A percentile compares a stretch with the other conserved stretches of the same genome.
phyloP scores from a whole-genome alignment of 1,140 invertebrate species.

The Mya arenaria region DNA sequence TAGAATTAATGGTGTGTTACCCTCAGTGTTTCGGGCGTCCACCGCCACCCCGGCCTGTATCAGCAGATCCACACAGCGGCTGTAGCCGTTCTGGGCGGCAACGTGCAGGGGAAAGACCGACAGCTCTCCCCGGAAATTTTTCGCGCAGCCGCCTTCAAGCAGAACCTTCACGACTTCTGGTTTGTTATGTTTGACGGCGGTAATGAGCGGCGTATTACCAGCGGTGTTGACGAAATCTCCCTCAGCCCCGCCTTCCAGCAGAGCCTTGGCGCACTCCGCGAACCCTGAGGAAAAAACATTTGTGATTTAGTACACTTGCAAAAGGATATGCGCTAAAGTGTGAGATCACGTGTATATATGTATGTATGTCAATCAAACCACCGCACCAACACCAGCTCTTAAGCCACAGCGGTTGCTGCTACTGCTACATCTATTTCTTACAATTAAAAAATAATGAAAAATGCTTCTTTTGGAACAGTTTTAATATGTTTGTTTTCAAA shows the following conservation, averaged over 20 bases:
- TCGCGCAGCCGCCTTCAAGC: not conserved
- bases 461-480: not conserved
- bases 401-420: not conserved
- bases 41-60: constrained; percentile 94
- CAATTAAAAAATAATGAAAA: not conserved
- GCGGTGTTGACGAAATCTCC: constrained; percentile 64
- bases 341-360: not conserved
- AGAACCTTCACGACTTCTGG: constrained; percentile 18
- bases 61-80: constrained; percentile 91
- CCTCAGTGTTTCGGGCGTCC: constrained; percentile 84
- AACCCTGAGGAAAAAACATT: constrained; percentile 52
- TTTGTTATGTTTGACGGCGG: constrained; percentile 32
- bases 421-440: not conserved
- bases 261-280: constrained; percentile 65
- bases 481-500: not conserved
- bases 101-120: constrained; percentile 67
- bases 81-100: constrained; percentile 91
- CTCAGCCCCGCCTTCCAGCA: constrained; percentile 64
- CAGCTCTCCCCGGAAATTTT: not conserved
- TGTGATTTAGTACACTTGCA: not conserved
- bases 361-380: not conserved
- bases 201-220: constrained; percentile 51
- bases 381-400: not conserved
- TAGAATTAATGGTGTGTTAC: constrained; percentile 66
- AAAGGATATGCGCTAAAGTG: not conserved